Evolutionary conservation across 2,888 invertebrate genomes (phyloP), one percentile per base, ranked within the genome.

Genomic region (Temnothorax ravouxi): DNA sequence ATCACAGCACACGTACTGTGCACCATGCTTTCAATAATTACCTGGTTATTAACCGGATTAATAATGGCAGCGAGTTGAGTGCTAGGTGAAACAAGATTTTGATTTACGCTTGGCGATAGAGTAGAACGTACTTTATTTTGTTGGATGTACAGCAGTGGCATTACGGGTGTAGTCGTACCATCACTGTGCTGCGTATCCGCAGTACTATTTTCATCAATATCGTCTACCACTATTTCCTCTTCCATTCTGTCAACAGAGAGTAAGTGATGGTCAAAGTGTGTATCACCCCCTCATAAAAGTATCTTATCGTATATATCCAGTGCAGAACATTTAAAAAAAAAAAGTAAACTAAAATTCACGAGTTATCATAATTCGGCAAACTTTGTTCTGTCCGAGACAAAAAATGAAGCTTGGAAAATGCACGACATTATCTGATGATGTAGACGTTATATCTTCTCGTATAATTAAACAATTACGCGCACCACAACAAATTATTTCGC

Each of bases 101-200:
- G 94, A 91, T 91, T 93, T 34, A 92, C 75, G 59, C 91, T 88
- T 75, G 90, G 88, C 34, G 91, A 84, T 82, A 92, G 92, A 29
- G 87, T 89, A 3, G 93, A 83, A 29, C 92, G 91, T 59, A 94
- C 76, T 90, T 94, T 94, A 82, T 92, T 92, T 84, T 93, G 94
- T 67, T 93, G 94, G 69, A 94, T 93, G 76, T 94, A 94, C 82
- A 94, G 85, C 89, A 94, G 88, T 77, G 94, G 94, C 93, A 94
- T 93, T 74, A 94, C 93, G 81, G 92, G 91, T n/a, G 91, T 89
- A 77, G 93, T 88, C 54, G 90, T 59, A 15, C 89, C 91, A 18
- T 92, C 93, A 13, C 85, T 81, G 13, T 86, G 89, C 25, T 86
- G 87, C 34, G 88, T 72, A 61, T 92, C 93, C 41, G 84, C 87